Percentiles rank a stretch among this genome's conserved stretches.
Evolutionary conservation across 2,888 invertebrate genomes (phyloP).

Genomic region (Synergus gifuensis): DNA sequence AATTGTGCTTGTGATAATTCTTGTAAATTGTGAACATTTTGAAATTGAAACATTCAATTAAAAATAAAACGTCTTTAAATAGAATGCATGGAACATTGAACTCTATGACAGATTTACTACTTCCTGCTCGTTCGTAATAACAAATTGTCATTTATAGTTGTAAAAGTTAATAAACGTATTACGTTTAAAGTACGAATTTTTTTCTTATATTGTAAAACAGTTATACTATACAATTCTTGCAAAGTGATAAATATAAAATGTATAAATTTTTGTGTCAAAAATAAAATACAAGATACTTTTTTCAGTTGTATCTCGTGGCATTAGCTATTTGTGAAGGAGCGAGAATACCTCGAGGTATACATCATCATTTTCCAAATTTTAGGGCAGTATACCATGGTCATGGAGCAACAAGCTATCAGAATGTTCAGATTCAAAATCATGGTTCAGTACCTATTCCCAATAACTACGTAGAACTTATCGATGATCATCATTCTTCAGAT

Average conservation of each 20-base stretch:
- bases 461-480: slow-evolving; percentile 46
- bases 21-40: background rate
- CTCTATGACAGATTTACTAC: background rate
- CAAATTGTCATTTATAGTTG: background rate
- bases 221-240: too few relatives aligned
- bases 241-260: too few relatives aligned
- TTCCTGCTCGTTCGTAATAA: background rate
- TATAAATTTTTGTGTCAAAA: background rate
- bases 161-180: too few relatives aligned
- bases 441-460: slow-evolving; percentile 63
- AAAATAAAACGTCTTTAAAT: background rate
- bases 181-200: too few relatives aligned
- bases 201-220: too few relatives aligned
- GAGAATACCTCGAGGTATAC: slow-evolving; percentile 61
- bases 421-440: slow-evolving; percentile 67
- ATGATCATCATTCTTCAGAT: background rate
- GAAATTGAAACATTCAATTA: background rate
- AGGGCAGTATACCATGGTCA: slow-evolving; percentile 68
- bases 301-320: slow-evolving; percentile 62
- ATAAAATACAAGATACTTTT: slow-evolving; percentile 39
- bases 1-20: background rate
- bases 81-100: background rate
- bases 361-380: slow-evolving; percentile 62
- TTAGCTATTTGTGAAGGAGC: slow-evolving; percentile 61
- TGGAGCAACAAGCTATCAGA: slow-evolving; percentile 73